Evolutionary conservation across 2,113 vertebrate genomes (phyloP).

Genomic region (Eonycteris spelaea): DNA sequence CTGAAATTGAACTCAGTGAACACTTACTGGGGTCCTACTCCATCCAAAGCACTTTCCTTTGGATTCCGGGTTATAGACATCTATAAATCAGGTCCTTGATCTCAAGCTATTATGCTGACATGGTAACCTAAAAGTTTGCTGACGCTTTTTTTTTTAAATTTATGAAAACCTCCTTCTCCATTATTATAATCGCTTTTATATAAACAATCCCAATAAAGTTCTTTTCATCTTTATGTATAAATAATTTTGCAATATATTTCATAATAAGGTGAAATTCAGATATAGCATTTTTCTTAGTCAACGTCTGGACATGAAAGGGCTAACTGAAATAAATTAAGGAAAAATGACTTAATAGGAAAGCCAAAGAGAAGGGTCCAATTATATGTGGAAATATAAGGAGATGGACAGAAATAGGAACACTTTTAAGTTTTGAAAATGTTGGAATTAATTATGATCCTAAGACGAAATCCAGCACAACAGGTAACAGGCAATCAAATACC

Average conservation of each 20-base stretch:
- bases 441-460: not conserved
- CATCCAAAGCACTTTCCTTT: not conserved
- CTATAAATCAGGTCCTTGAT: not conserved
- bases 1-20: not conserved
- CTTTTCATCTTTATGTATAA: not conserved
- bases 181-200: not conserved
- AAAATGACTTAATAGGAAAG: not conserved
- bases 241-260: not conserved
- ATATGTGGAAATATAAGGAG: not conserved
- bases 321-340: conserved; percentile 9
- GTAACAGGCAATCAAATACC: not conserved
- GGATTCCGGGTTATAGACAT: not conserved
- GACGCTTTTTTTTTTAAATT: not conserved
- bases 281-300: not conserved
- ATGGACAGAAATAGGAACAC: not conserved
- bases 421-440: not conserved
- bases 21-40: not conserved
- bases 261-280: conserved; percentile 11
- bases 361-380: not conserved
- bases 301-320: not conserved
- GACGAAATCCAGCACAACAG: not conserved
- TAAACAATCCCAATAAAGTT: not conserved
- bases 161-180: not conserved
- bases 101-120: not conserved
- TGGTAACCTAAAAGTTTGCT: not conserved